phyloP scores from a whole-genome alignment of 1,140 invertebrate genomes.

The Tetraneura akinire region DNA sequence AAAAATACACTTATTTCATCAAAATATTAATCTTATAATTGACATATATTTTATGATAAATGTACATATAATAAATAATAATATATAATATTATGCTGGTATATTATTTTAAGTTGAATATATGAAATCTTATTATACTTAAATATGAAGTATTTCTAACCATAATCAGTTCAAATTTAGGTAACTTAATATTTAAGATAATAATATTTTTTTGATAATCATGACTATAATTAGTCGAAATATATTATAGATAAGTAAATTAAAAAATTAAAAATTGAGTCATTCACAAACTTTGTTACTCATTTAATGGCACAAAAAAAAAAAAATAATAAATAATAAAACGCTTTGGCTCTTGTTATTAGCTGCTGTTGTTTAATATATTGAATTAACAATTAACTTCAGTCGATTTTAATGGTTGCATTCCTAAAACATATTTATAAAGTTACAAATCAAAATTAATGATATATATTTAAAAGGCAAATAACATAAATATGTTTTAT shows the following conservation, averaged over 20 bases:
- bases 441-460: background rate
- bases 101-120: constrained; percentile 9
- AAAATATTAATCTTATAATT: constrained; percentile 41
- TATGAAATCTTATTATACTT: constrained; percentile 23
- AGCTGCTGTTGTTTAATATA: constrained; percentile 3
- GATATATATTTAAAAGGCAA: no score
- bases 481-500: no score
- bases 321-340: constrained; percentile 19
- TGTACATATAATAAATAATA: background rate
- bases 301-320: constrained; percentile 37
- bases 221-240: constrained; percentile 37
- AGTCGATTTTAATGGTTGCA: constrained; percentile 42
- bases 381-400: constrained; percentile 45
- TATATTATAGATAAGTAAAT: constrained; percentile 6
- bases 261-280: constrained; percentile 24
- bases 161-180: constrained; percentile 44
- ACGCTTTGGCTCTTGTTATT: constrained; percentile 36
- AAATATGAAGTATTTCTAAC: constrained; percentile 27
- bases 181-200: constrained; percentile 50
- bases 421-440: constrained; percentile 32
- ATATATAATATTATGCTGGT: constrained; percentile 28
- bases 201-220: constrained; percentile 42
- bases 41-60: constrained; percentile 24
- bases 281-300: constrained; percentile 42
- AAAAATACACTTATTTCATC: constrained; percentile 23